phyloP scores from a whole-genome alignment of 2,888 invertebrate species.

The Platycheirus albimanus region DNA sequence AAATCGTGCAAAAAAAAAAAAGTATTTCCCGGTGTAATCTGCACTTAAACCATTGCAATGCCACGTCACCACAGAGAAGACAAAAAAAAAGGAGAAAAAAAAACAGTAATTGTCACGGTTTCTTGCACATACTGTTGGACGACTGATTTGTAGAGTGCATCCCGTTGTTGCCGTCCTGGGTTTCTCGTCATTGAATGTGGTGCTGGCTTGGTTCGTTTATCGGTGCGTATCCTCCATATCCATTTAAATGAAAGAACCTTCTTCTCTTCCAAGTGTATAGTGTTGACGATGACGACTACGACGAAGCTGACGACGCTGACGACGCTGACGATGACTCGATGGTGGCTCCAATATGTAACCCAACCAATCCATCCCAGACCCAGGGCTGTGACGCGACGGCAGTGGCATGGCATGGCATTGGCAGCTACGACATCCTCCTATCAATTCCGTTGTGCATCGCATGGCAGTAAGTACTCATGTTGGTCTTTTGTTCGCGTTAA shows the following conservation, averaged over 20 bases:
- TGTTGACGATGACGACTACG: too few species aligned
- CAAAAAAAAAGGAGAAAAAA: constrained; percentile 11
- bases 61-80: constrained; percentile 42
- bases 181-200: neutral
- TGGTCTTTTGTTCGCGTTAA: constrained; percentile 72
- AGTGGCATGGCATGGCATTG: neutral
- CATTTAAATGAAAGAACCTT: constrained; percentile 35
- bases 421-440: constrained; percentile 39
- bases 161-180: constrained; percentile 8
- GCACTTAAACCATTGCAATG: constrained; percentile 41
- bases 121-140: constrained; percentile 58
- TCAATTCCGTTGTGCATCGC: constrained; percentile 55
- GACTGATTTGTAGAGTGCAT: constrained; percentile 59
- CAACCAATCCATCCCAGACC: neutral
- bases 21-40: constrained; percentile 51
- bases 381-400: constrained; percentile 2
- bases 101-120: constrained; percentile 66
- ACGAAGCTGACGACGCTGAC: constrained; percentile 1
- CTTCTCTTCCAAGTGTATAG: neutral
- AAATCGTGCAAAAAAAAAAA: constrained; percentile 6
- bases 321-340: neutral
- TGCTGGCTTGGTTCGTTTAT: constrained; percentile 54
- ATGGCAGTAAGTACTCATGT: constrained; percentile 57
- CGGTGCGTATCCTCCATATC: constrained; percentile 59
- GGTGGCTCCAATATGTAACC: constrained; percentile 7